Percentiles rank a stretch among this genome's conserved stretches.
phyloP scores from a whole-genome alignment of 2,797 vertebrate genomes.

The Sebastes steindachneri region DNA sequence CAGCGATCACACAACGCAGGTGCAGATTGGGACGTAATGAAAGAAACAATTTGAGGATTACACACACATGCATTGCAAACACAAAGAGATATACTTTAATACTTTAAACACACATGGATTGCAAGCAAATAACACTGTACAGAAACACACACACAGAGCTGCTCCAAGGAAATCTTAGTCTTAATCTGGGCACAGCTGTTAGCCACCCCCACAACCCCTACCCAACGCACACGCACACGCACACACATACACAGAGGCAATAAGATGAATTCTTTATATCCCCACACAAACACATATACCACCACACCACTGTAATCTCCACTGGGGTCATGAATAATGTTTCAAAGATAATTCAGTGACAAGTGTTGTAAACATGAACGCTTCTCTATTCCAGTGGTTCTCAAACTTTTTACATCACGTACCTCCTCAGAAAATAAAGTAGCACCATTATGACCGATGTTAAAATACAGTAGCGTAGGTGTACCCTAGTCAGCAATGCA shows the following conservation, averaged over 20 bases:
- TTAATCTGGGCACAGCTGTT: conserved; percentile 57
- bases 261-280: too few species aligned
- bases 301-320: conserved; percentile 1
- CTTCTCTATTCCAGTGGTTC: too few species aligned
- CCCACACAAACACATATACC: not conserved
- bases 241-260: too few species aligned
- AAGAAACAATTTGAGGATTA: not conserved
- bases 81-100: not conserved
- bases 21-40: not conserved
- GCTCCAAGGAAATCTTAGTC: conserved; percentile 26
- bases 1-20: not conserved
- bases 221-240: too few species aligned
- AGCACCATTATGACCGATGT: too few species aligned
- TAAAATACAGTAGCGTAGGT: too few species aligned
- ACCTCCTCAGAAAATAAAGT: too few species aligned
- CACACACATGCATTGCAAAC: not conserved
- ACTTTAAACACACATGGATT: not conserved
- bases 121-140: not conserved
- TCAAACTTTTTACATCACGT: too few species aligned
- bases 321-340: not conserved
- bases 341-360: not conserved
- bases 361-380: too few species aligned
- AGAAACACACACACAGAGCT: conserved; percentile 4
- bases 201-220: not conserved
- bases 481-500: too few species aligned